phyloP scores from a whole-genome alignment of 1,140 invertebrate genomes.

The Diploscapter pachys region DNA sequence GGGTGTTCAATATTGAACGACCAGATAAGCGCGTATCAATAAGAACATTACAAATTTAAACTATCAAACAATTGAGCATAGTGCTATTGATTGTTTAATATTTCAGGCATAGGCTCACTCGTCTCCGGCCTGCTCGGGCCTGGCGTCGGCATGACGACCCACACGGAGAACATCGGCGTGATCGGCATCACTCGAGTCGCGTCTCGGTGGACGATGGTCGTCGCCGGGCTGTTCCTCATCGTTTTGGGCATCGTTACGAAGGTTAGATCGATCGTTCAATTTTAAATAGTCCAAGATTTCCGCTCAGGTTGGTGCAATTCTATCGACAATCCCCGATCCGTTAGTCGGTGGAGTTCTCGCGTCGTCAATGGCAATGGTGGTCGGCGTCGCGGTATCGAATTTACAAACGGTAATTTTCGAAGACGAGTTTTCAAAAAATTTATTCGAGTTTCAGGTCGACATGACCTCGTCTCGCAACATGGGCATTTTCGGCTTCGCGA shows the following conservation, averaged over 20 bases:
- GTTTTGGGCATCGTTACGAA: slow-evolving; percentile 41
- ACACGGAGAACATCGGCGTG: slow-evolving; percentile 58
- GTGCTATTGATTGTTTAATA: not conserved
- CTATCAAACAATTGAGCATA: too few relatives aligned
- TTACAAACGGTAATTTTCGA: slow-evolving; percentile 19
- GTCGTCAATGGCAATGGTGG: slow-evolving; percentile 61
- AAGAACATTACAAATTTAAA: too few relatives aligned
- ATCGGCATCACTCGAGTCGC: slow-evolving; percentile 54
- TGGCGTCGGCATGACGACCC: slow-evolving; percentile 43
- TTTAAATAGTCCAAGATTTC: slow-evolving; percentile 3
- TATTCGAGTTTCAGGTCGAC: slow-evolving; percentile 56
- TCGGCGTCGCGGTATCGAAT: slow-evolving; percentile 58
- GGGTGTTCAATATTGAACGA: too few relatives aligned
- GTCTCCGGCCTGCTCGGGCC: slow-evolving; percentile 48
- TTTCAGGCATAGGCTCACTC: slow-evolving; percentile 42
- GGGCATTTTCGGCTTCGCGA: slow-evolving; percentile 60
- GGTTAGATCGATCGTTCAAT: slow-evolving; percentile 9
- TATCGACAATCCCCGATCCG: slow-evolving; percentile 57
- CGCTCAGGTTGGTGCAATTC: slow-evolving; percentile 51
- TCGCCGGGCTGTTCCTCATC: slow-evolving; percentile 52
- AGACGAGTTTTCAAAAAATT: slow-evolving; percentile 36
- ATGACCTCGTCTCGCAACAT: slow-evolving; percentile 60
- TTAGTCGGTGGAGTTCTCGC: slow-evolving; percentile 56
- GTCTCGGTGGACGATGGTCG: slow-evolving; percentile 47
- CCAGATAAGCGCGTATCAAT: too few relatives aligned